These are phyloP conservation scores for Sipha flava DNA, from an alignment of 1,140 invertebrate species.

Conservation along the genomic window DNA sequence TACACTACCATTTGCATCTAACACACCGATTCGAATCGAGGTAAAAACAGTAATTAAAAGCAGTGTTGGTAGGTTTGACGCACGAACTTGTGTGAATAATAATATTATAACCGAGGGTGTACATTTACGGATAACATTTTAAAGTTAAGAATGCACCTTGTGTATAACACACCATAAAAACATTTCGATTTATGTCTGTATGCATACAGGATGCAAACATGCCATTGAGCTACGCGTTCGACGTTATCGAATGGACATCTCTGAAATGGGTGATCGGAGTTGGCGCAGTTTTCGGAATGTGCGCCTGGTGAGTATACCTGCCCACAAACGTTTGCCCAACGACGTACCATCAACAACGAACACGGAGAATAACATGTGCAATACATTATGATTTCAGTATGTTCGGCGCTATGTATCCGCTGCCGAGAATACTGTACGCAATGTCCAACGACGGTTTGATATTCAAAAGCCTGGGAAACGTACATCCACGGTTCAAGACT, in stretches of 20 bases:
- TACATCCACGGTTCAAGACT: conserved; percentile 47
- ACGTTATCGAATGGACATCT: conserved; percentile 60
- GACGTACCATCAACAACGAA: too few species aligned
- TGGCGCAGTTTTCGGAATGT: conserved; percentile 81
- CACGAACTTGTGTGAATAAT: too few species aligned
- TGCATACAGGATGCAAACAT: conserved; percentile 66
- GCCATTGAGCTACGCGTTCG: conserved; percentile 76
- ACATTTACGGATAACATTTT: too few species aligned
- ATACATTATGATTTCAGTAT: conserved; percentile 47
- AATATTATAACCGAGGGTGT: too few species aligned
- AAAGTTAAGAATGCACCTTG: too few species aligned
- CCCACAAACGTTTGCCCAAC: too few species aligned
- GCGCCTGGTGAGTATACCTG: conserved; percentile 46
- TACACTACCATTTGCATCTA: too few species aligned
- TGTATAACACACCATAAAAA: neutral
- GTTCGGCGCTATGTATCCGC: conserved; percentile 71
- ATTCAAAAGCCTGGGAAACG: conserved; percentile 63
- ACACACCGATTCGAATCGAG: too few species aligned
- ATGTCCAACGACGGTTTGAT: conserved; percentile 82
- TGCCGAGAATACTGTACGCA: conserved; percentile 77
- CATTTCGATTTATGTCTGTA: conserved; percentile 55
- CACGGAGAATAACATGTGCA: neutral
- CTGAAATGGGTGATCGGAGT: conserved; percentile 78
- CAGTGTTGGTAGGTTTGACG: too few species aligned
- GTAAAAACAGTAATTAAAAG: too few species aligned